phyloP scores from a whole-genome alignment of 37 sponge, comb jelly and placozoan species.

The Lycopodina hypogea region DNA sequence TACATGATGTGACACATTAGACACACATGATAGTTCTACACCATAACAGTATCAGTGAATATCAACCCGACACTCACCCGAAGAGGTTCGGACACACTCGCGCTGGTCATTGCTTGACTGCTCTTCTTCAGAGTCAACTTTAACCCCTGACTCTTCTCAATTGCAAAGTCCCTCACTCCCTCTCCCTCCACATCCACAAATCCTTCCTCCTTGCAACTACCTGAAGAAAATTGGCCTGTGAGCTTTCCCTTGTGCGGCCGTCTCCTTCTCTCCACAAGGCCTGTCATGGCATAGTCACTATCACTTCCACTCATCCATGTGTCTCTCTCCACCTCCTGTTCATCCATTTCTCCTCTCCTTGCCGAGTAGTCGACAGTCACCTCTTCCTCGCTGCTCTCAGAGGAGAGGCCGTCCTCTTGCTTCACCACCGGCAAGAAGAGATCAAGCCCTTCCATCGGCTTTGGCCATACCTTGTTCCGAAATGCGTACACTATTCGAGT shows the following conservation, averaged over 20 bases:
- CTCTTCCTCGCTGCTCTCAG: slow-evolving; percentile 8
- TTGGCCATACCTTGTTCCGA: slow-evolving; percentile 69
- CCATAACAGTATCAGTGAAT: too few relatives aligned
- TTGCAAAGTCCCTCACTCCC: slow-evolving; percentile 47
- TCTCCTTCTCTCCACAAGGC: neutral
- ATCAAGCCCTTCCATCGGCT: slow-evolving; percentile 84
- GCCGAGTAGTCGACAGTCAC: neutral
- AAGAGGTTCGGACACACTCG: neutral
- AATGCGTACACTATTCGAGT: slow-evolving; percentile 74
- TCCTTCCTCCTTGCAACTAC: neutral
- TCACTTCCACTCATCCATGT: slow-evolving; percentile 3
- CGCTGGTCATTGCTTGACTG: neutral
- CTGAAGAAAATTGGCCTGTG: neutral
- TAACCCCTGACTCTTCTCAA: slow-evolving; percentile 63
- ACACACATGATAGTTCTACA: too few relatives aligned
- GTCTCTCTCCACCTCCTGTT: neutral
- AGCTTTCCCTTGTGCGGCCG: neutral
- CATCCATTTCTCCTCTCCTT: neutral
- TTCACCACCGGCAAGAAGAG: slow-evolving; percentile 54
- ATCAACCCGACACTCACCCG: neutral
- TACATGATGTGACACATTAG: too few relatives aligned
- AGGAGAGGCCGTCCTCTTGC: slow-evolving; percentile 1
- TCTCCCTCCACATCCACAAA: slow-evolving; percentile 29
- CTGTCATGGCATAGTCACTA: neutral
- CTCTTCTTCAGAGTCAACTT: slow-evolving; percentile 65